Evolutionary conservation across 2,888 invertebrate species (phyloP).

Genomic region (Conchocele bisecta): DNA sequence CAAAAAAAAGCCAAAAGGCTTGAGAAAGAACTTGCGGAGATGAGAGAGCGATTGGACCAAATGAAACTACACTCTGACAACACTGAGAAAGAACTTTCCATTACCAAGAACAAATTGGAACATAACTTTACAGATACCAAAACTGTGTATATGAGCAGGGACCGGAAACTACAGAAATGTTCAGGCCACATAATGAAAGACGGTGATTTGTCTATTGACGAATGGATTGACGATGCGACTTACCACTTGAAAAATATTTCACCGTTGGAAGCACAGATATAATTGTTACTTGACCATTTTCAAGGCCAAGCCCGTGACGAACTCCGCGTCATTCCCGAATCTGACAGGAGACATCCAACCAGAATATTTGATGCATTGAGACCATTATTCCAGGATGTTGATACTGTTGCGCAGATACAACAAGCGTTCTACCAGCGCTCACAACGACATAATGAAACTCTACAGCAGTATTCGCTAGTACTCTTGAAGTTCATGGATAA

Average conservation of each 20-base stretch:
- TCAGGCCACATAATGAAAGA: slow-evolving; percentile 8
- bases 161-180: slow-evolving; percentile 26
- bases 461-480: slow-evolving; percentile 28
- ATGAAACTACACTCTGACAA: background rate
- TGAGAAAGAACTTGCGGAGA: background rate
- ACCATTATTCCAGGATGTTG: slow-evolving; percentile 17
- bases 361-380: slow-evolving; percentile 19
- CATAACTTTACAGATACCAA: background rate
- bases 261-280: slow-evolving; percentile 6
- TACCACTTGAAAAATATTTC: slow-evolving; percentile 16
- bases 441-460: slow-evolving; percentile 20
- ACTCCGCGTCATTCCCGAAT: background rate
- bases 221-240: slow-evolving; percentile 23
- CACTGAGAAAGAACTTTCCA: too few species aligned
- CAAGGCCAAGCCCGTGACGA: slow-evolving; percentile 26
- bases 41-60: background rate
- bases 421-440: slow-evolving; percentile 24
- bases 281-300: slow-evolving; percentile 16
- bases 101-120: too few species aligned
- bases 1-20: too few species aligned
- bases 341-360: slow-evolving; percentile 6
- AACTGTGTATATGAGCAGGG: slow-evolving; percentile 12
- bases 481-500: slow-evolving; percentile 23
- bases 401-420: slow-evolving; percentile 31
- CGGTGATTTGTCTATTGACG: slow-evolving; percentile 1